Evolutionary conservation across 2,888 invertebrate genomes (phyloP).

Genomic region (Drosophila tanythrix): DNA sequence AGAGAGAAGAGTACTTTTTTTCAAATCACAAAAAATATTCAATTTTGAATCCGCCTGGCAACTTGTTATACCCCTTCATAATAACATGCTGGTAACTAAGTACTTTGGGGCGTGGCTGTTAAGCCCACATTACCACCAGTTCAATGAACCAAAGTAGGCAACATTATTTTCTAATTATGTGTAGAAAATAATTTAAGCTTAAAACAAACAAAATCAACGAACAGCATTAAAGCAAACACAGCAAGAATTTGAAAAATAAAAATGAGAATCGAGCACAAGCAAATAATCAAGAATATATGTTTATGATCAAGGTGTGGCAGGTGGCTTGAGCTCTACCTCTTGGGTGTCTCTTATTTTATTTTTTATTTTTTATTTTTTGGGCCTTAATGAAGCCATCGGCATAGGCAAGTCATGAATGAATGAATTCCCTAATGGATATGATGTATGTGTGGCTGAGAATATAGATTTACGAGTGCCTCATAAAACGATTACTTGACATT

Average conservation of each 20-base stretch:
- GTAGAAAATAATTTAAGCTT: constrained; percentile 62
- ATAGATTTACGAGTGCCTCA: constrained; percentile 31
- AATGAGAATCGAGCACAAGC: constrained; percentile 55
- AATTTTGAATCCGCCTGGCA: background rate
- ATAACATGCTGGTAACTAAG: constrained; percentile 12
- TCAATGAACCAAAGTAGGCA: constrained; percentile 81
- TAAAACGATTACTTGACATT: constrained; percentile 50
- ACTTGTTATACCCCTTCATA: constrained; percentile 6
- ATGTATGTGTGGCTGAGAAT: constrained; percentile 22
- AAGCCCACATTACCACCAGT: constrained; percentile 51
- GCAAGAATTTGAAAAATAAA: constrained; percentile 22
- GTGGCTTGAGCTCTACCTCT: constrained; percentile 34
- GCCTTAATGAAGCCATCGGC: constrained; percentile 65
- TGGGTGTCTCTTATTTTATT: background rate
- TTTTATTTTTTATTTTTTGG: constrained; percentile 11
- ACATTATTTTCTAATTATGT: constrained; percentile 74
- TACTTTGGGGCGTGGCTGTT: constrained; percentile 53
- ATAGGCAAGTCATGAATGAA: constrained; percentile 43
- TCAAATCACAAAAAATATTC: background rate
- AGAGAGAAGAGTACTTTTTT: background rate
- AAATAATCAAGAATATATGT: constrained; percentile 56
- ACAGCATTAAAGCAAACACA: constrained; percentile 28
- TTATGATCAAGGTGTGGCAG: constrained; percentile 66
- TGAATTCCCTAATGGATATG: constrained; percentile 38
- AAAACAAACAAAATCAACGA: constrained; percentile 60